phyloP scores from a whole-genome alignment of 2,888 invertebrate genomes.

The Pseudanteris insignis region DNA sequence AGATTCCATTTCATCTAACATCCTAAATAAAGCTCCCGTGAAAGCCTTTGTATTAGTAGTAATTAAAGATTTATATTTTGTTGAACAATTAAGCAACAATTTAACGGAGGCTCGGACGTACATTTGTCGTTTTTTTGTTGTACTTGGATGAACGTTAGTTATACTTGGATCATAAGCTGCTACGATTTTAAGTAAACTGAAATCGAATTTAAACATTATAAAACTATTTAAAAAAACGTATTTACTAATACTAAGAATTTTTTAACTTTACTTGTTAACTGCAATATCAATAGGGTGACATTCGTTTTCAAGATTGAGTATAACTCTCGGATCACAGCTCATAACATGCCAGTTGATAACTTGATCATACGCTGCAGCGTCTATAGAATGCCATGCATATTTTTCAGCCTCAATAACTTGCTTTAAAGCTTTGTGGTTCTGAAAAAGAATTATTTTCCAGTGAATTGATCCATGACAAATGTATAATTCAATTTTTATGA shows the following conservation, averaged over 20 bases:
- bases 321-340: constrained; percentile 76
- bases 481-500: no score
- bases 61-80: constrained; percentile 68
- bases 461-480: no score
- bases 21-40: constrained; percentile 66
- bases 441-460: no score
- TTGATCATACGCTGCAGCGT: constrained; percentile 72
- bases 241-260: no score
- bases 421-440: constrained; percentile 66
- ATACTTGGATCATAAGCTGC: constrained; percentile 69
- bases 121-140: constrained; percentile 70
- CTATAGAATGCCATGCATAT: constrained; percentile 75
- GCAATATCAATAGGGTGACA: constrained; percentile 71
- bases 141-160: constrained; percentile 66
- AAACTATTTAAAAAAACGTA: no score
- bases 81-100: constrained; percentile 70
- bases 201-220: constrained; percentile 3
- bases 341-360: constrained; percentile 80
- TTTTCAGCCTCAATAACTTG: constrained; percentile 72
- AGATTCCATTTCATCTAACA: constrained; percentile 69
- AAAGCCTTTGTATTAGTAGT: constrained; percentile 68
- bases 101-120: constrained; percentile 72
- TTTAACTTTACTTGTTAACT: constrained; percentile 72
- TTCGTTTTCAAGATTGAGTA: constrained; percentile 66
- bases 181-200: constrained; percentile 71